Evolutionary conservation across 1,140 invertebrate genomes (phyloP), one percentile per base, ranked within the genome.

Genomic region (Eurosta solidaginis): DNA sequence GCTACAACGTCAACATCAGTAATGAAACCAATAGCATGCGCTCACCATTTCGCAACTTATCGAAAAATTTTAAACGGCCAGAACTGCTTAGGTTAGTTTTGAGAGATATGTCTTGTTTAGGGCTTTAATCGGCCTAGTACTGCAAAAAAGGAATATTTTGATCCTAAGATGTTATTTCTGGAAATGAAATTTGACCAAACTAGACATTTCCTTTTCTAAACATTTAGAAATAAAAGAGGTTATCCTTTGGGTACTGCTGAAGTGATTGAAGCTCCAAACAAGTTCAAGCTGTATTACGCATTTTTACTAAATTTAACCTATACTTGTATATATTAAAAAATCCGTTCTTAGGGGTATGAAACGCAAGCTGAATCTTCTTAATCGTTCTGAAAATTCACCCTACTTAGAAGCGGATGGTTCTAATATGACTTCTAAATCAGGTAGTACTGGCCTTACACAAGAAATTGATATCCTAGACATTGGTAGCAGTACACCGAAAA

Each of bases 381-480:
- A 86, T 79, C 84, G 86, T 3, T 84, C 83, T 1, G 85, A 88
- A 59, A 84, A 84, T 76, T 81, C 82, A 63, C 84, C 83, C 33
- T 82, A 82, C 47, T 79, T 83, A 77, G 87, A 88, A 9, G 80
- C 52, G 6, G 85, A 82, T 78, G 80, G 79, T 45, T 81, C 76
- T 50, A 74, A 52, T 68, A 77, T 40, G 20, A 82, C 76, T 20
- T 83, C 75, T 36, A 81, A 82, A 68, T 82, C 63, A 77, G 77
- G 88, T 42, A 89, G 89, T 81, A 92, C 92, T 50, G 92, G 92
- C 0, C 85, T 93, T 0, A 93, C 92, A 0, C 91, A 92, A 80
- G 92, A 94, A 84, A 92, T 94, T 25, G 90, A 91, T 82, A 89
- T 91, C 1, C 85, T 92, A 25, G 90, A 90, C 29, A 81, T 91